A percentile compares a stretch with the other conserved stretches of the same genome.
Conservation (phyloP, 1,140 invertebrate genomes). For the Propsilocerus akamusi region DNA sequence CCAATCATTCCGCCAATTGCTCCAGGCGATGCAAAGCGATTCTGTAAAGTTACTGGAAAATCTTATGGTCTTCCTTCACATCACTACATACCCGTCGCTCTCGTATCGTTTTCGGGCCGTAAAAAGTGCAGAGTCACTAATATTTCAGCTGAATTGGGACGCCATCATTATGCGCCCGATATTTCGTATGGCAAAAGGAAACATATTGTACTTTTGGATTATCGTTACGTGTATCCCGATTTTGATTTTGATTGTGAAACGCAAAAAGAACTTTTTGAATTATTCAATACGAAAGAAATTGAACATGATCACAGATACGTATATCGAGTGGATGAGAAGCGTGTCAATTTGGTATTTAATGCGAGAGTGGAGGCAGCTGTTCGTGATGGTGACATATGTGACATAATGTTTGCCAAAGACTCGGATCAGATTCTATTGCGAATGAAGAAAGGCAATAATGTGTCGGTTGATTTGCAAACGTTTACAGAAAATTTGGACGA, state of each 20-base stretch:
- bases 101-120: constrained; percentile 32
- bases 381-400: constrained; percentile 51
- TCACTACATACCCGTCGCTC: constrained; percentile 57
- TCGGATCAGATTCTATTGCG: constrained; percentile 51
- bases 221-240: constrained; percentile 51
- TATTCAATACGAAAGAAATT: constrained; percentile 39
- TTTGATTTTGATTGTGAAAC: constrained; percentile 42
- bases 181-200: constrained; percentile 38
- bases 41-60: constrained; percentile 65
- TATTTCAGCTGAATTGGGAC: constrained; percentile 31
- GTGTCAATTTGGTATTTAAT: constrained; percentile 54
- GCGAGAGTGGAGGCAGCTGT: constrained; percentile 55
- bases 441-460: constrained; percentile 47
- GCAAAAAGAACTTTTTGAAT: constrained; percentile 35
- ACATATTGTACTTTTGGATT: constrained; percentile 45
- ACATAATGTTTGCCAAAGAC: constrained; percentile 54
- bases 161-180: constrained; percentile 35
- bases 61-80: constrained; percentile 54
- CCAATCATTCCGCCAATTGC: constrained; percentile 62
- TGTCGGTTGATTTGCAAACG: constrained; percentile 47
- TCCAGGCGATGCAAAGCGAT: constrained; percentile 56
- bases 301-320: constrained; percentile 36
- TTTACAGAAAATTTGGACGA: constrained; percentile 33
- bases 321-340: constrained; percentile 52
- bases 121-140: constrained; percentile 46